phyloP scores from a whole-genome alignment of 2,888 invertebrate species.

The Aricia artaxerxes region DNA sequence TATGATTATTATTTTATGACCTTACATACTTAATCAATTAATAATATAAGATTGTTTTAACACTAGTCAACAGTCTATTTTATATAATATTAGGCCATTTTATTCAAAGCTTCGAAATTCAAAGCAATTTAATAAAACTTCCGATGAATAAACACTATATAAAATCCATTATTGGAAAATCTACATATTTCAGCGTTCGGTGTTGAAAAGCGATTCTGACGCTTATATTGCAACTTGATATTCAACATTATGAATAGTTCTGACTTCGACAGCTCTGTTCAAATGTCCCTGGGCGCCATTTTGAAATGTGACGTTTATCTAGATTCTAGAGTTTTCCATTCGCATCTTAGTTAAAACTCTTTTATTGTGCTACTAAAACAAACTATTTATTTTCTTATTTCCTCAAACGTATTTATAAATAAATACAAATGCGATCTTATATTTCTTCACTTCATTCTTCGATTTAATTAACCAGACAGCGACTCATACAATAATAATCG shows the following conservation, averaged over 20 bases:
- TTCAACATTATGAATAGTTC: not conserved
- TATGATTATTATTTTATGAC: too few species aligned
- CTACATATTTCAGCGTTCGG: not conserved
- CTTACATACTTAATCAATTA: too few species aligned
- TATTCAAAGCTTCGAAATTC: not conserved
- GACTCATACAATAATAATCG: too few species aligned
- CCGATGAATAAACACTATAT: slow-evolving; percentile 1
- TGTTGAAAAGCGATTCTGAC: not conserved
- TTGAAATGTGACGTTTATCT: not conserved
- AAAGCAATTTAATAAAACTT: not conserved
- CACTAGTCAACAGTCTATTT: too few species aligned
- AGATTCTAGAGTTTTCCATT: not conserved
- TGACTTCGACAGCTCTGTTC: not conserved
- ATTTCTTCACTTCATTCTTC: too few species aligned
- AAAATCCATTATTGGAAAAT: not conserved
- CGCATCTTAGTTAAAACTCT: not conserved
- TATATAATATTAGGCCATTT: not conserved
- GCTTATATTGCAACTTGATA: slow-evolving; percentile 1
- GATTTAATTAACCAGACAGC: too few species aligned
- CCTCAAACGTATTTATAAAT: too few species aligned
- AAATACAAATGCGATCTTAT: too few species aligned
- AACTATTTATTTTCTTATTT: not conserved
- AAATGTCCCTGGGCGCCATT: not conserved
- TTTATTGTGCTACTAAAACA: not conserved
- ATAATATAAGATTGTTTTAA: too few species aligned